A percentile compares a stretch with the other conserved stretches of the same genome.
phyloP scores from a whole-genome alignment of 2,888 invertebrate genomes.

The Vanessa cardui region DNA sequence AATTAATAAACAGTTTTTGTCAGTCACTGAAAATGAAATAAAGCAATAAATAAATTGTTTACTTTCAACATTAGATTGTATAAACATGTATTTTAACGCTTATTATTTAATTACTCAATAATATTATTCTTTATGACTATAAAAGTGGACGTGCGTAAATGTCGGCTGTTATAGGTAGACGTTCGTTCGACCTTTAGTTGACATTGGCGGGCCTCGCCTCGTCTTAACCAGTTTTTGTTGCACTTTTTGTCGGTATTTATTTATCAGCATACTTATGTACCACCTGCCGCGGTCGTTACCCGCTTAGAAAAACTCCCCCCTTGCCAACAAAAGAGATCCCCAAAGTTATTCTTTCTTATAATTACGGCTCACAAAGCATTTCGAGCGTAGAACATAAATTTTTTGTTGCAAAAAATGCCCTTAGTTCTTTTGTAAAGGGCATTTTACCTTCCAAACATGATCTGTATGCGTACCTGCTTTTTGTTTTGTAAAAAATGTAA shows the following conservation, averaged over 20 bases:
- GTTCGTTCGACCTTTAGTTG: constrained; percentile 71
- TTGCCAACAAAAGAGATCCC: constrained; percentile 73
- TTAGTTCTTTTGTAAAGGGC: constrained; percentile 64
- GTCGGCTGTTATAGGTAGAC: constrained; percentile 25
- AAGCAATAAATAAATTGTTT: no score
- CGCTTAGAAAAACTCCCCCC: constrained; percentile 76
- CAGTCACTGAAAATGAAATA: no score
- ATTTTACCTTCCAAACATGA: constrained; percentile 59
- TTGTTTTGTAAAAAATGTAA: constrained; percentile 70
- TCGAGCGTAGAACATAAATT: constrained; percentile 66
- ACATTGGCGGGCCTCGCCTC: constrained; percentile 64
- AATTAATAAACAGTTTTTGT: neutral
- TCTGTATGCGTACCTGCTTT: constrained; percentile 55
- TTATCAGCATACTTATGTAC: constrained; percentile 71
- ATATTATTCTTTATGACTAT: neutral
- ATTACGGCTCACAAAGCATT: constrained; percentile 75
- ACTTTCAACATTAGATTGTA: neutral
- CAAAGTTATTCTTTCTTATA: constrained; percentile 79
- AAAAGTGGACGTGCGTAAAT: constrained; percentile 15
- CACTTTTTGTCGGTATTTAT: constrained; percentile 65
- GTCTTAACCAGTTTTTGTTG: constrained; percentile 68
- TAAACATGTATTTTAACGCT: neutral
- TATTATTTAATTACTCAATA: neutral
- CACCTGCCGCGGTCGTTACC: constrained; percentile 81
- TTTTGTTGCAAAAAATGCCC: constrained; percentile 68